phyloP scores from a whole-genome alignment of 2,797 vertebrate species.

The Sebastes vulpes region DNA sequence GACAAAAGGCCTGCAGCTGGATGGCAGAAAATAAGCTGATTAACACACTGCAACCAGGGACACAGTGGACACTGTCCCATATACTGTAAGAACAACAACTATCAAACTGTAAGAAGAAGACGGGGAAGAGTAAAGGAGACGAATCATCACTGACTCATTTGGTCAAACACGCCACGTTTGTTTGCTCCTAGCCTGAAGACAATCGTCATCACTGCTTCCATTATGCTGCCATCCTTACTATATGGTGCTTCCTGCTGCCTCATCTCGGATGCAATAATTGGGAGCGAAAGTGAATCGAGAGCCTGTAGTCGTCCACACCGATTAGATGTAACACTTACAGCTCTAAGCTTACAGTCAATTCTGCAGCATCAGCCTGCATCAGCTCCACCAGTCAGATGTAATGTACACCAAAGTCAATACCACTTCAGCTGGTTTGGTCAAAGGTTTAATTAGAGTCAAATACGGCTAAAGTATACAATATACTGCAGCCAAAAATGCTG shows the following conservation, averaged over 20 bases:
- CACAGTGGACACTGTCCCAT: slow-evolving; percentile 22
- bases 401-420: slow-evolving; percentile 23
- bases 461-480: not conserved
- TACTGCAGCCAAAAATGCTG: not conserved
- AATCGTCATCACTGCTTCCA: too few species aligned
- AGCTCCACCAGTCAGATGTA: slow-evolving; percentile 13
- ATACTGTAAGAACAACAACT: slow-evolving; percentile 30
- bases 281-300: slow-evolving; percentile 1
- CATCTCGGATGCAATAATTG: too few species aligned
- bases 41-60: slow-evolving; percentile 17
- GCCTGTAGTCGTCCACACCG: slow-evolving; percentile 25
- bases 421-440: not conserved
- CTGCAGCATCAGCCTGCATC: slow-evolving; percentile 15
- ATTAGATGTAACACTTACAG: slow-evolving; percentile 43
- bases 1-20: slow-evolving; percentile 29
- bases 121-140: not conserved
- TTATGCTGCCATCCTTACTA: too few species aligned
- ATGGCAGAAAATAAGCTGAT: slow-evolving; percentile 52
- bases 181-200: too few species aligned
- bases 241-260: too few species aligned
- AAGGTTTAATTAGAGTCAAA: slow-evolving; percentile 6
- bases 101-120: not conserved
- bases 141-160: slow-evolving; percentile 1
- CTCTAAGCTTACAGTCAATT: slow-evolving; percentile 32
- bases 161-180: not conserved